Evolutionary conservation across 2,888 invertebrate species (phyloP), one percentile per base, ranked within the genome.

Genomic region (Kryphioiulus occultus): DNA sequence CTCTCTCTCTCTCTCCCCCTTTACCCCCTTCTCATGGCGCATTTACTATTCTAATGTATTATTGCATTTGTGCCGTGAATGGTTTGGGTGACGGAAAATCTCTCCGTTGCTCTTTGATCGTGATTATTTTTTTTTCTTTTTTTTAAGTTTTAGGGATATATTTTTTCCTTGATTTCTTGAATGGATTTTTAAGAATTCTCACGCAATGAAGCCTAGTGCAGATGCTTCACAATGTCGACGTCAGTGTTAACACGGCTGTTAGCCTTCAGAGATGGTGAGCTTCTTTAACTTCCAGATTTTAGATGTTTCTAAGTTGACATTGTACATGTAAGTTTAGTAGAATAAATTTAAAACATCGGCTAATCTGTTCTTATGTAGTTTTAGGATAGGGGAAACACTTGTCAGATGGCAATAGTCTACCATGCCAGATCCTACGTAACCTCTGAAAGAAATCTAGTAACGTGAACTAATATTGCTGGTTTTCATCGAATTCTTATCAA

Each of bases 341-440:
- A 87, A 87, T 87, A 87, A 87, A 87, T 87, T 86, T 84, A 32
- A 87, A 87, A 87, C 87, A 78, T 68, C 42, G 87, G 78, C 78
- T 32, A 82, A 87, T 39, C 44, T 85, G 32, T 85, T 39, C 85
- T 85, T 85, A 26, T 15, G 26, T 4, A 85, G 85, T 85, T 85
- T 32, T 3, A 30, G 1, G 7, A 59, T 59, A 3, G 19, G 39
- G n/a, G 17, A 85, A 85, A 39, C 30, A 15, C 2, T 12, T 39
- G 39, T 47, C 53, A 59, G n/a, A 5, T 17, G n/a, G 7, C 78
- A 78, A 78, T 78, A 22, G 78, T 78, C n/a, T 22, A 5, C 78
- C 3, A 78, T 10, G n/a, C 26, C 3, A 22, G 5, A 26, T 26
- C n/a, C 10, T 9, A 3, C 39, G 39, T 39, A 39, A 9, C 39